phyloP scores from a whole-genome alignment of 2,888 invertebrate species.

The Dynastes maya region DNA sequence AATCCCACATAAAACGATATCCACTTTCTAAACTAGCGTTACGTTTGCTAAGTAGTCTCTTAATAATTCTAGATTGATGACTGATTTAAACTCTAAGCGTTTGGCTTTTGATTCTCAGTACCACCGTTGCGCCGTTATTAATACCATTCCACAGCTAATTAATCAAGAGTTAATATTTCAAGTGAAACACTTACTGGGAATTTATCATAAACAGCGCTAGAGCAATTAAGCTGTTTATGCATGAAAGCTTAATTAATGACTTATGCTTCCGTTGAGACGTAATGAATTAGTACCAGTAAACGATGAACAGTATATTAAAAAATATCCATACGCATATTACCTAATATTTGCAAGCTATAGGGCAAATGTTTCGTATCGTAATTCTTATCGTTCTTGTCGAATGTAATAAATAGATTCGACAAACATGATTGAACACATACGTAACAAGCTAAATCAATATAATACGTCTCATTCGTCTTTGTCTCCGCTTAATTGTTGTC shows the following conservation, averaged over 20 bases:
- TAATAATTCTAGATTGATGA: not conserved
- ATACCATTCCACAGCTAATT: slow-evolving; percentile 8
- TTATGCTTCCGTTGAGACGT: slow-evolving; percentile 2
- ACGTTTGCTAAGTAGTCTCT: not conserved
- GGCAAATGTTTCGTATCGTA: not conserved
- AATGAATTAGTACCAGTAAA: slow-evolving; percentile 16
- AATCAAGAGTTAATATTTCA: slow-evolving; percentile 34
- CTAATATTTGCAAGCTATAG: not conserved
- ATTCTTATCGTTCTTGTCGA: not conserved
- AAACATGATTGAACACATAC: slow-evolving; percentile 9
- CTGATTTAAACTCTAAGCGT: not conserved
- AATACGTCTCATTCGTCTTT: slow-evolving; percentile 12
- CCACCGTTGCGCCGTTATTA: not conserved
- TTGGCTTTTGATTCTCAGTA: not conserved
- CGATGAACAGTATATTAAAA: not conserved
- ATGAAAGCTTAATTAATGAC: slow-evolving; percentile 29
- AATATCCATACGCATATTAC: not conserved
- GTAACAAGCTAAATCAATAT: slow-evolving; percentile 15
- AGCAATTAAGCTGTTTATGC: slow-evolving; percentile 34
- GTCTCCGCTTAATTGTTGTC: not conserved
- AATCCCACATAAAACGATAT: not conserved
- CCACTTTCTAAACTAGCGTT: not conserved
- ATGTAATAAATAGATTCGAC: not conserved
- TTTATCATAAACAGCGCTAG: slow-evolving; percentile 8
- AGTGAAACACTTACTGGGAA: slow-evolving; percentile 17